Percentiles rank a stretch among this genome's conserved stretches.
These are phyloP conservation scores for Avahi laniger DNA, from an alignment of 2,797 vertebrate genomes.

Conservation along the genomic window DNA sequence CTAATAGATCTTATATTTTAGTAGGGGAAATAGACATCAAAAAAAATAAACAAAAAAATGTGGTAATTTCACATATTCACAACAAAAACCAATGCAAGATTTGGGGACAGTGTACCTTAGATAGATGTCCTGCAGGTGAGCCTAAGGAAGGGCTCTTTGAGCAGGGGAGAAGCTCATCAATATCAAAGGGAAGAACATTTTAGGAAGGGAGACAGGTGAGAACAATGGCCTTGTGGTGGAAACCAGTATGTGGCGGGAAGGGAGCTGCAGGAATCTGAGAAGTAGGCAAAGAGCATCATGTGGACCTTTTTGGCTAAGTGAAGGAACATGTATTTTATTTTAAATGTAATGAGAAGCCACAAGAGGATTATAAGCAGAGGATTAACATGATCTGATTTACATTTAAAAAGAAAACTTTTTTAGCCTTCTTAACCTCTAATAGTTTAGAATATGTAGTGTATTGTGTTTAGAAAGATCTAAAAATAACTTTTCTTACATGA, in stretches of 20 bases:
- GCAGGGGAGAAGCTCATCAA: background rate
- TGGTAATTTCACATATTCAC: background rate
- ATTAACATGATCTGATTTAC: background rate
- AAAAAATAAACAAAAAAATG: background rate
- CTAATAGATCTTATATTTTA: constrained; percentile 23
- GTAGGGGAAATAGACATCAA: background rate
- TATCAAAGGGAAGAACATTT: background rate
- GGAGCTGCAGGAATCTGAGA: background rate
- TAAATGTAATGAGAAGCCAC: background rate
- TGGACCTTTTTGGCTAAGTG: background rate
- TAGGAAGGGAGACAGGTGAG: background rate
- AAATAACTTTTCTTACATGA: background rate
- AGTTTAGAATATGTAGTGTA: background rate
- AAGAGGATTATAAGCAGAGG: background rate
- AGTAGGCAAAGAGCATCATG: background rate
- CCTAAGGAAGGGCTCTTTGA: background rate
- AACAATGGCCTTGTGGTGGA: background rate
- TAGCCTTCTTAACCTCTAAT: background rate
- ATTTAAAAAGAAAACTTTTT: background rate
- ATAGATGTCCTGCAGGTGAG: background rate
- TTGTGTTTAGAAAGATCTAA: constrained; percentile 9
- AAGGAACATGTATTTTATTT: background rate
- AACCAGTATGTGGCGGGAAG: background rate
- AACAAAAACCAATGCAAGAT: background rate
- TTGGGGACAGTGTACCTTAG: background rate